Percentiles rank a stretch among this genome's conserved stretches.
Evolutionary conservation across 1,140 invertebrate genomes (phyloP).

Genomic region (Hesperophylax magnus): DNA sequence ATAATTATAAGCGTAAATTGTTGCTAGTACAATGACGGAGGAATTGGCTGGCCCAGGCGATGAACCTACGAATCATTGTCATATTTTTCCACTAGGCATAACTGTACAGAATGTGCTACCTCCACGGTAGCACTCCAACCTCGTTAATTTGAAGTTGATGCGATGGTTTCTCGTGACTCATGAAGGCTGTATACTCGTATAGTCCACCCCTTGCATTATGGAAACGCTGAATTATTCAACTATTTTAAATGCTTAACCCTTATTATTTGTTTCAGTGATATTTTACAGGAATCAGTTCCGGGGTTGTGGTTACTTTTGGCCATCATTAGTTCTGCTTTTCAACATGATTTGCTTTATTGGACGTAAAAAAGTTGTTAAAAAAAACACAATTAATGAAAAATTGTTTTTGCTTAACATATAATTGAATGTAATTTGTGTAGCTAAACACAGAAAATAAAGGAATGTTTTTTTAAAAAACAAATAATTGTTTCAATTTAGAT

Average conservation of each 20-base stretch:
- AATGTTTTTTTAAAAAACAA: too few relatives aligned
- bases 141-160: too few relatives aligned
- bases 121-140: too few relatives aligned
- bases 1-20: too few relatives aligned
- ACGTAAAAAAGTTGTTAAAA: background rate
- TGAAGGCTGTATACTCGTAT: background rate
- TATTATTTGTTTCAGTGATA: slow-evolving; percentile 13
- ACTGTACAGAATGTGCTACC: too few relatives aligned
- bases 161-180: slow-evolving; percentile 25
- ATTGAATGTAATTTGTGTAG: background rate
- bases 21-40: too few relatives aligned
- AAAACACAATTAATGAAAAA: slow-evolving; percentile 5
- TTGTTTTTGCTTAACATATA: too few relatives aligned
- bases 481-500: too few relatives aligned
- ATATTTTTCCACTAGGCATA: too few relatives aligned
- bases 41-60: too few relatives aligned
- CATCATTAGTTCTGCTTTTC: slow-evolving; percentile 30
- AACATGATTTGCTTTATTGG: background rate
- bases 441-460: too few relatives aligned
- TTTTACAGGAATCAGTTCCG: background rate
- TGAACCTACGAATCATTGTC: too few relatives aligned
- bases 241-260: slow-evolving; percentile 22
- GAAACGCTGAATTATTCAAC: slow-evolving; percentile 18
- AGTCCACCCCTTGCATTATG: background rate
- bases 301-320: background rate